Base-by-base conservation (phyloP, 2,797 vertebrate genomes). In the Varecia variegata region DNA sequence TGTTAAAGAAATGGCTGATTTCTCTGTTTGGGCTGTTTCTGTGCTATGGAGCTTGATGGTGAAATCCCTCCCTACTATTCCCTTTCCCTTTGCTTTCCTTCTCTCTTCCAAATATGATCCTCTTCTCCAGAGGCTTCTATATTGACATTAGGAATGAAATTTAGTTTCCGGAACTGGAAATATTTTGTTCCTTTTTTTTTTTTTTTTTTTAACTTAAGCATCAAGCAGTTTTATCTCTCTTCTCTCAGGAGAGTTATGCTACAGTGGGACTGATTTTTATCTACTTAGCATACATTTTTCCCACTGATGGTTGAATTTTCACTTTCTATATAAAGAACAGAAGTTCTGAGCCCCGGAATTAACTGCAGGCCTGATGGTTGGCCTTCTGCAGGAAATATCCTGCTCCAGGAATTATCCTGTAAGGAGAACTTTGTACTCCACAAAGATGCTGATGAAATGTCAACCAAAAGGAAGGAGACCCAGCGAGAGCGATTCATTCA, bases 211-310 rank as follows among this genome's bases (percentile, higher is more conserved):
- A 88, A 96, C 97, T 98, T 97, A 98, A 98, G 97, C 97, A 97
- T 87, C 58, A 98, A 95, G 97, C 96, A 97, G 97, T 98, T 98
- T 98, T 98, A 97, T 98, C 96, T 98, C 93, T 98, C 93, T 98
- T 97, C 94, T 98, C 98, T 98, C 98, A 98, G 98, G 98, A 98
- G 98, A 98, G 93, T 97, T 98, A 88, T 88, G 97, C 96, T 98
- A 98, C 96, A 96, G 97, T 98, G 96, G 98, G 98, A 98, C 98
- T 98, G 98, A 98, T 98, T 98, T 97, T 98, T 98, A 98, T 98
- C 98, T 98, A 98, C 97, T 98, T 98, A 98, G 97, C 97, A 97
- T 97, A 98, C 97, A 97, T 98, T 97, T 97, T 93, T 96, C 98
- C 85, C 98, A 98, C 97, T 97, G 97, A 98, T 98, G 97, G 97